Conservation (phyloP, 2,888 invertebrate genomes). For the Gandaritis pyraliata region DNA sequence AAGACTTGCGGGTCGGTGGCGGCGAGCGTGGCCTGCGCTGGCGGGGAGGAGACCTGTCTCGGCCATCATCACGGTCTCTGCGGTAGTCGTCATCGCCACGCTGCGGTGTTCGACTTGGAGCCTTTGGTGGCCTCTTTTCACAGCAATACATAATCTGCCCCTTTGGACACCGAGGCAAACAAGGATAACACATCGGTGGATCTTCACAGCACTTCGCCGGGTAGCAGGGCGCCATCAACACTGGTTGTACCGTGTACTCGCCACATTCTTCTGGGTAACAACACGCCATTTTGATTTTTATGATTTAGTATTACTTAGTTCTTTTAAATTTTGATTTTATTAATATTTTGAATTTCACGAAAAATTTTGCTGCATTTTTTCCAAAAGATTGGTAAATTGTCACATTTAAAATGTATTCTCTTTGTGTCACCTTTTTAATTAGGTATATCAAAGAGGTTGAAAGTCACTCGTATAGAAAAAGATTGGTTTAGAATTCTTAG, state of each 20-base stretch:
- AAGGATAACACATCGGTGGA: constrained; percentile 53
- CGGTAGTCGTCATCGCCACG: constrained; percentile 27
- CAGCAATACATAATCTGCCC: constrained; percentile 52
- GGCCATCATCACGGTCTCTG: constrained; percentile 7
- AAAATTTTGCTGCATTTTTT: constrained; percentile 47
- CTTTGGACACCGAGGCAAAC: constrained; percentile 61
- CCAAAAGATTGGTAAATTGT: constrained; percentile 23
- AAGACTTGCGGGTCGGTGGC: constrained; percentile 25
- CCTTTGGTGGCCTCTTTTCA: constrained; percentile 47
- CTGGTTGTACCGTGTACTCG: constrained; percentile 61
- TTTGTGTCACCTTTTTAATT: constrained; percentile 5
- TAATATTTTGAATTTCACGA: constrained; percentile 43
- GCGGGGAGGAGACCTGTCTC: constrained; percentile 15
- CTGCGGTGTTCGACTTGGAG: constrained; percentile 23
- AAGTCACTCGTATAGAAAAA: background rate
- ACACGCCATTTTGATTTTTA: constrained; percentile 63
- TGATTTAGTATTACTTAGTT: constrained; percentile 25
- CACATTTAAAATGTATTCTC: constrained; percentile 15
- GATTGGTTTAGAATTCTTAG: background rate
- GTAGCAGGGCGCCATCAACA: constrained; percentile 53
- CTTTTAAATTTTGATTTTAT: constrained; percentile 46
- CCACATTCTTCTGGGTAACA: constrained; percentile 59
- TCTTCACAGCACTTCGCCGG: constrained; percentile 55
- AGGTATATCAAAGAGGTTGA: constrained; percentile 7
- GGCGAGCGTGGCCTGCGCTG: constrained; percentile 22